phyloP scores from a whole-genome alignment of 1,140 invertebrate genomes.

The Heliconius nattereri region DNA sequence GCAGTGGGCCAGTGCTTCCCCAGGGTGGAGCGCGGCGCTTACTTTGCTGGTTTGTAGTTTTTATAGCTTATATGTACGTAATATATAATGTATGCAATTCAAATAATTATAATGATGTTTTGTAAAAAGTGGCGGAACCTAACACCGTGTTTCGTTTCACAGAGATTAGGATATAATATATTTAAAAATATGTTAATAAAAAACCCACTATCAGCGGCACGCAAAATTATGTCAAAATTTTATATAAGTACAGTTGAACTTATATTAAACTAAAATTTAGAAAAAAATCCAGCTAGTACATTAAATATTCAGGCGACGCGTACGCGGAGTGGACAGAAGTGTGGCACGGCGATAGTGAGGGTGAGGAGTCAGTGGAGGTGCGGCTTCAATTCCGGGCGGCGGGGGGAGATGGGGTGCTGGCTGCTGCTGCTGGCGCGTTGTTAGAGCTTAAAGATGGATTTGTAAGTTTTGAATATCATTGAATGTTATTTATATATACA shows the following conservation, averaged over 20 bases:
- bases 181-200: no score
- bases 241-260: no score
- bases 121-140: no score
- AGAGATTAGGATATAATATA: no score
- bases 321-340: conserved; percentile 60
- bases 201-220: no score
- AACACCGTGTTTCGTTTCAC: background rate
- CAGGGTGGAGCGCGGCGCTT: conserved; percentile 91
- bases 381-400: conserved; percentile 90
- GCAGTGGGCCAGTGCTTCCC: conserved; percentile 94
- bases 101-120: no score
- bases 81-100: background rate
- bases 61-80: background rate
- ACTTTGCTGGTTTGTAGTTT: conserved; percentile 86
- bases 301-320: conserved; percentile 59
- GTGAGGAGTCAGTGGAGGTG: conserved; percentile 84
- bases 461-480: conserved; percentile 41
- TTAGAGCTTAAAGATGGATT: conserved; percentile 64
- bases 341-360: conserved; percentile 75
- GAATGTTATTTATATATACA: no score
- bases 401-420: conserved; percentile 84
- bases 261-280: no score
- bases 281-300: background rate
- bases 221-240: no score
- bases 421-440: conserved; percentile 83